Base-by-base conservation (phyloP, 2,888 invertebrate species). In the Dasypolia templi region DNA sequence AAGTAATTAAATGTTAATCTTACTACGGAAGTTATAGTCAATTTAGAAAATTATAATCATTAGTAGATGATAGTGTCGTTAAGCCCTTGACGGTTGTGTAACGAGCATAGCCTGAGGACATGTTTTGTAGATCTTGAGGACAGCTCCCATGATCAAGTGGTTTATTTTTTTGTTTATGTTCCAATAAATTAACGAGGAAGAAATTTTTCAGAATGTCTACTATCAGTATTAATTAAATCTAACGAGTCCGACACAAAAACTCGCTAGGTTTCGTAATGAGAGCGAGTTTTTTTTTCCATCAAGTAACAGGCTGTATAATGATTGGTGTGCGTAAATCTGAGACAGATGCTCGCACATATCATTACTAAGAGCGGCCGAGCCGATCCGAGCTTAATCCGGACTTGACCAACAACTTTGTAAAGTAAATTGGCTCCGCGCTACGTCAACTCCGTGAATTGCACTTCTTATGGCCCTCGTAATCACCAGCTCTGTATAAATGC, bases 341-440 rank as follows among this genome's bases (percentile, higher is more conserved):
- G 92, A 91, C 92, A 92, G 90, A 90, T 91, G 90, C 91, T 88
- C 78, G 86, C 81, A 88, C 89, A 91, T 89, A 90, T 93, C 93
- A 93, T 92, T 91, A 93, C 93, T 92, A 92, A 90, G 89, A 87
- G 85, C 87, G 70, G 83, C 82, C 83, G 83, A 82, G 6, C 87
- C 91, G 73, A 74, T 75, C 75, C 77, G 29, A 42, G 75, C 67
- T 92, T 92, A 93, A 94, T 94, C 93, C 93, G 90, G 90, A 91
- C 92, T 92, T 92, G 93, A 93, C 93, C 91, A 91, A 93, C 94
- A 92, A 94, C 94, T 95, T 94, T 94, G 95, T 94, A 94, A 95
- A 94, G 94, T 95, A 95, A 95, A 95, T 95, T 94, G 95, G 92
- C 92, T 93, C 91, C 86, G 89, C 88, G 90, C 91, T 91, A 90